Conservation (phyloP, 2,113 vertebrate genomes). For the Paramormyrops kingsleyae region DNA sequence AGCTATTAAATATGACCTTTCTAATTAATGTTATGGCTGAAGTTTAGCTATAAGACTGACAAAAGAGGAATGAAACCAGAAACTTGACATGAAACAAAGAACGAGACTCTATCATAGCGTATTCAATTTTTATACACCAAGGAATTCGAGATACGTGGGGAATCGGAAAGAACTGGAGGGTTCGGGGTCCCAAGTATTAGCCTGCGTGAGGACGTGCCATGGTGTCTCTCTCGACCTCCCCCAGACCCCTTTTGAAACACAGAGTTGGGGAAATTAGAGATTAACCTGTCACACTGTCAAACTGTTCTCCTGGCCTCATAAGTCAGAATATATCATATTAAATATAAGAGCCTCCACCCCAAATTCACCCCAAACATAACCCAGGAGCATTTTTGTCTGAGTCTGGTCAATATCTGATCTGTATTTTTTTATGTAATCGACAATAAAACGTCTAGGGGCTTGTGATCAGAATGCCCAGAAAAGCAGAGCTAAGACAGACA, state of each 20-base stretch:
- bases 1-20: background rate
- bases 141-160: conserved; percentile 26
- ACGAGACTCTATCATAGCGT: conserved; percentile 13
- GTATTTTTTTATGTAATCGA: conserved; percentile 67
- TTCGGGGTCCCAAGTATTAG: background rate
- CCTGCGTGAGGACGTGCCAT: background rate
- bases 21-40: background rate
- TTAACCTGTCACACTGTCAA: conserved; percentile 61
- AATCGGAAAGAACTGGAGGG: background rate
- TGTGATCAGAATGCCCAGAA: background rate
- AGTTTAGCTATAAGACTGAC: background rate
- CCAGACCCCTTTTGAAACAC: conserved; percentile 45
- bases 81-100: conserved; percentile 41
- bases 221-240: background rate
- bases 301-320: conserved; percentile 60
- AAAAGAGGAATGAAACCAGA: background rate
- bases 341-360: conserved; percentile 25
- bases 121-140: conserved; percentile 39
- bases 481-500: background rate
- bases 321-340: conserved; percentile 71
- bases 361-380: conserved; percentile 25
- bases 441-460: conserved; percentile 53
- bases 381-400: conserved; percentile 45
- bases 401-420: conserved; percentile 51
- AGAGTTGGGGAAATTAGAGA: conserved; percentile 52